Conservation (phyloP, 1,140 invertebrate species). For the Drosophila pectinifera region DNA sequence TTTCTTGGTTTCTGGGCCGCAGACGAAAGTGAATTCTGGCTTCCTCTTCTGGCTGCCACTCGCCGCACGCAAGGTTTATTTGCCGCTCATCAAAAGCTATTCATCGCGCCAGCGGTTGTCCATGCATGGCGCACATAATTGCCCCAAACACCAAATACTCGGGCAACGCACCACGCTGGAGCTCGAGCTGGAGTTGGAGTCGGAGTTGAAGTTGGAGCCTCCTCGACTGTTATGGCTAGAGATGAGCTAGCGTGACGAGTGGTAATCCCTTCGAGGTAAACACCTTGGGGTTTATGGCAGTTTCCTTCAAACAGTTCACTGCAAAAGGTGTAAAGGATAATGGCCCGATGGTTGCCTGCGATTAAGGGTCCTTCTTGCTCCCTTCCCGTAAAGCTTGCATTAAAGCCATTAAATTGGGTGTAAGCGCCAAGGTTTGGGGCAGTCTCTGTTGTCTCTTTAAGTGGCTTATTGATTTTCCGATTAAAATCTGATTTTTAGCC, state of each 20-base stretch:
- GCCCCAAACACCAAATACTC: slow-evolving; percentile 24
- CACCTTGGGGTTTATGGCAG: slow-evolving; percentile 29
- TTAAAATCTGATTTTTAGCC: slow-evolving; percentile 9
- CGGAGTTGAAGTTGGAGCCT: background rate
- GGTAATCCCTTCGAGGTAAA: slow-evolving; percentile 44
- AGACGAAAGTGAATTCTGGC: slow-evolving; percentile 71
- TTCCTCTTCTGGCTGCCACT: slow-evolving; percentile 33
- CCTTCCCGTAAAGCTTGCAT: background rate
- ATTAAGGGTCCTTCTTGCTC: slow-evolving; percentile 13
- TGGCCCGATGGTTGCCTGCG: slow-evolving; percentile 13
- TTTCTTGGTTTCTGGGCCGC: slow-evolving; percentile 57
- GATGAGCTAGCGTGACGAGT: slow-evolving; percentile 49
- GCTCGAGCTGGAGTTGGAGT: background rate
- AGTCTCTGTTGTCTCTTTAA: slow-evolving; percentile 3
- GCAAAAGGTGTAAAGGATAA: slow-evolving; percentile 28
- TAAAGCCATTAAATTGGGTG: slow-evolving; percentile 10
- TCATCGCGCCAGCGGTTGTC: slow-evolving; percentile 29
- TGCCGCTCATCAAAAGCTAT: slow-evolving; percentile 24
- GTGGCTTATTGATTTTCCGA: slow-evolving; percentile 15
- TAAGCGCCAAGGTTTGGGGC: background rate
- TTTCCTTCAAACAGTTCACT: slow-evolving; percentile 20
- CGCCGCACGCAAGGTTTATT: slow-evolving; percentile 52
- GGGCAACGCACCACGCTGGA: slow-evolving; percentile 14
- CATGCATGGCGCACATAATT: slow-evolving; percentile 51
- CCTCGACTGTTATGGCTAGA: too few species aligned